phyloP scores from a whole-genome alignment of 2,113 vertebrate species.

The Felis catus region DNA sequence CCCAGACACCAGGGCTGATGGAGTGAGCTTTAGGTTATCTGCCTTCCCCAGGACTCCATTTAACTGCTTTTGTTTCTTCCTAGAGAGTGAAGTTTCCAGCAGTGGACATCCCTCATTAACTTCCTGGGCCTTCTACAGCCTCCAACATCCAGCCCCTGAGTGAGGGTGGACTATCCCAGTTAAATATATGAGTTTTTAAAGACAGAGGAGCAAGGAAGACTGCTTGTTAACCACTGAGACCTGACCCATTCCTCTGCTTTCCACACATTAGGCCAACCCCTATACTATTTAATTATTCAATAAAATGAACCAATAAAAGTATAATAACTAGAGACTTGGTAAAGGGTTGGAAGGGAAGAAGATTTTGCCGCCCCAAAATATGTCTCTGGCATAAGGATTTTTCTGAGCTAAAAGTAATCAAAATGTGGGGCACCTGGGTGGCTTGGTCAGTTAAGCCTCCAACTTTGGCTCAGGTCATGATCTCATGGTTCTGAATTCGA shows the following conservation, averaged over 20 bases:
- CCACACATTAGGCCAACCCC: neutral
- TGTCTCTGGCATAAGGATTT: neutral
- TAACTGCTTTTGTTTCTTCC: neutral
- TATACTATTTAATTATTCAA: conserved; percentile 12
- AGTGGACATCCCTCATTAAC: neutral
- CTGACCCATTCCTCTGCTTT: neutral
- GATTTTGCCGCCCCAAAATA: neutral
- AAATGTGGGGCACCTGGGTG: neutral
- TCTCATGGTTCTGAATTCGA: too few relatives aligned
- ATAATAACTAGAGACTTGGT: conserved; percentile 14
- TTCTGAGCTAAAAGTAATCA: neutral
- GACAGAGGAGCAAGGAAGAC: neutral
- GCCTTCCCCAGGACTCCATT: neutral
- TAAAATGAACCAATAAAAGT: conserved; percentile 31
- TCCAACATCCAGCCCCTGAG: neutral
- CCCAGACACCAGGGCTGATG: neutral
- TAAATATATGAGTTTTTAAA: conserved; percentile 32
- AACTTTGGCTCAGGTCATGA: too few relatives aligned
- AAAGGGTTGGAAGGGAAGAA: neutral
- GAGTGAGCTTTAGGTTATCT: neutral
- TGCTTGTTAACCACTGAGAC: neutral
- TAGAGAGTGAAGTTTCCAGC: neutral
- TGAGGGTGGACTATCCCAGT: neutral
- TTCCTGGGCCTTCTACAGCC: neutral
- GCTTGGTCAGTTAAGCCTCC: too few relatives aligned